Evolutionary conservation across 2,888 invertebrate genomes (phyloP).

Genomic region (Dromius quadrimaculatus): DNA sequence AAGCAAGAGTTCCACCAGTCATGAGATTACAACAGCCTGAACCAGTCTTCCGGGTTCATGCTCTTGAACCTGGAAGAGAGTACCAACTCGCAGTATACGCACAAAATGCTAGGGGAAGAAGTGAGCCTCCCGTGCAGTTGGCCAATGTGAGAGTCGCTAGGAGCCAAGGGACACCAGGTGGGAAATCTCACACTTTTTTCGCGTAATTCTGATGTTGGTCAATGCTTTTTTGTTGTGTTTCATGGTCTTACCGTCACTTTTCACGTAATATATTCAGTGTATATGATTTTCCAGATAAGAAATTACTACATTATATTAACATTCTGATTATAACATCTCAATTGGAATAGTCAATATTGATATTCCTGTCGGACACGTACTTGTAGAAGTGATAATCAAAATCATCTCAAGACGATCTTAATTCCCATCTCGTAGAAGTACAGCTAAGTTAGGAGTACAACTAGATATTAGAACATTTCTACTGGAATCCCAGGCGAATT

Average conservation of each 20-base stretch:
- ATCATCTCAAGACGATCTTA: conserved; percentile 2
- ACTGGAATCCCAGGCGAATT: conserved; percentile 19
- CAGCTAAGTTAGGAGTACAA: neutral
- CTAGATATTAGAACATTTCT: conserved; percentile 24
- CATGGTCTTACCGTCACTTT: too few relatives aligned
- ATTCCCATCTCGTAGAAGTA: neutral
- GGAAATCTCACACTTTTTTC: too few relatives aligned
- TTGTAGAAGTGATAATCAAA: conserved; percentile 7
- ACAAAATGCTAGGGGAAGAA: conserved; percentile 84
- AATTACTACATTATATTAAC: too few relatives aligned
- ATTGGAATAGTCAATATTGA: neutral
- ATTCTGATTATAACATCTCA: too few relatives aligned
- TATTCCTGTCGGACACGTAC: neutral
- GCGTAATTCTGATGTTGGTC: too few relatives aligned
- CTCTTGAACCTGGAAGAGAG: conserved; percentile 79
- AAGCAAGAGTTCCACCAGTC: conserved; percentile 64
- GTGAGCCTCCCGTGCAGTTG: conserved; percentile 79
- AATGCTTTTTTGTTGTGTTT: too few relatives aligned
- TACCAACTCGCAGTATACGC: conserved; percentile 86
- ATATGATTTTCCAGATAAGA: too few relatives aligned
- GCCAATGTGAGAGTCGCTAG: conserved; percentile 69
- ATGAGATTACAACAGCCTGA: conserved; percentile 74
- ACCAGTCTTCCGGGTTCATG: conserved; percentile 80
- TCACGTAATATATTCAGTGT: too few relatives aligned
- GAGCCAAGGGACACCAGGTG: neutral